These are phyloP conservation scores for Semicossyphus pulcher DNA, from an alignment of 2,113 vertebrate species.

Conservation along the genomic window DNA sequence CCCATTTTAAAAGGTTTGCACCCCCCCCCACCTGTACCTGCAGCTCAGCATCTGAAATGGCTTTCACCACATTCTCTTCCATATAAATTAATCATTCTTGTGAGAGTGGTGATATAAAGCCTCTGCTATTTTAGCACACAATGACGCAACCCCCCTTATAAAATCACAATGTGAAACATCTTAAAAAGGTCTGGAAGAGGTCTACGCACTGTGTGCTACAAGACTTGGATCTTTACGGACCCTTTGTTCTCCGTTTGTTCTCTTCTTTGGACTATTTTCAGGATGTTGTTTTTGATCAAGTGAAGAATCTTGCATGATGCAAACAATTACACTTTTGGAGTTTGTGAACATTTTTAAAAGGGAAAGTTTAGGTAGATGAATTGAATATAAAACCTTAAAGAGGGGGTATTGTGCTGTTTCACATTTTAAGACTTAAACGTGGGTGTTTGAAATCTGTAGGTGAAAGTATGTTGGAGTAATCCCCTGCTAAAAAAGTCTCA, in stretches of 20 bases:
- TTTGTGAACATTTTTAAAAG: too few relatives aligned
- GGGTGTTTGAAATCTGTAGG: too few relatives aligned
- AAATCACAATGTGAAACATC: slow-evolving; percentile 66
- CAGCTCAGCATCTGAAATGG: slow-evolving; percentile 42
- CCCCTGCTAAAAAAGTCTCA: too few relatives aligned
- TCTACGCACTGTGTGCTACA: slow-evolving; percentile 4
- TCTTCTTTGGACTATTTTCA: slow-evolving; percentile 22
- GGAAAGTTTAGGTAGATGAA: too few relatives aligned
- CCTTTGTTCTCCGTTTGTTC: slow-evolving; percentile 2
- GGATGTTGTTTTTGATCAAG: slow-evolving; percentile 10
- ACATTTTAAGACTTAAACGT: too few relatives aligned
- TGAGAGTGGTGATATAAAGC: slow-evolving; percentile 57
- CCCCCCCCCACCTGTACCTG: slow-evolving; percentile 29
- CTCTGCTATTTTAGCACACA: slow-evolving; percentile 57
- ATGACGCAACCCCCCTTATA: slow-evolving; percentile 58
- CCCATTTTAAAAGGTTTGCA: slow-evolving; percentile 16
- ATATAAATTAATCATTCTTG: slow-evolving; percentile 74
- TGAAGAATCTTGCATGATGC: not conserved
- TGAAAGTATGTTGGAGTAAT: too few relatives aligned
- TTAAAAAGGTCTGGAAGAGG: slow-evolving; percentile 34
- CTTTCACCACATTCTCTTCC: slow-evolving; percentile 63
- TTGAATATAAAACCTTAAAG: too few relatives aligned
- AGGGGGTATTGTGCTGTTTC: too few relatives aligned
- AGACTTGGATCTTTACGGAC: slow-evolving; percentile 16
- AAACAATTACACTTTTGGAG: not conserved